phyloP scores from a whole-genome alignment of 2,888 invertebrate genomes.

The Plagiodera versicolora region DNA sequence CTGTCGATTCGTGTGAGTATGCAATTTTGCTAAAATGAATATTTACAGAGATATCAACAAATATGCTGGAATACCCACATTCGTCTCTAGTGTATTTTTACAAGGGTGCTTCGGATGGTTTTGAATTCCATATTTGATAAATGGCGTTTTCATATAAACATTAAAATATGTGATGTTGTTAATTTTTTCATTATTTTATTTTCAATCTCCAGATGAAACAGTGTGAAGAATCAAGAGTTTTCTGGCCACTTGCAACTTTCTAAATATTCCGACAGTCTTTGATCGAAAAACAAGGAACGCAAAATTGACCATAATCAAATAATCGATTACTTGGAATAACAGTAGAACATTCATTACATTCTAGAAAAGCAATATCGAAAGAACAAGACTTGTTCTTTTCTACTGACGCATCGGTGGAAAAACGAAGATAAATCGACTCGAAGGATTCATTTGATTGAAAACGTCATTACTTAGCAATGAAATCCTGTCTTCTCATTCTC shows the following conservation, averaged over 20 bases:
- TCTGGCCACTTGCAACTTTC: not conserved
- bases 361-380: not conserved
- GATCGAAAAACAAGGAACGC: conserved; percentile 8
- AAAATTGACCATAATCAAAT: not conserved
- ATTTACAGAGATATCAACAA: too few relatives aligned
- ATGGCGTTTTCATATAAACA: too few relatives aligned
- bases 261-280: not conserved
- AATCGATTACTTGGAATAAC: not conserved
- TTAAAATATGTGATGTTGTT: too few relatives aligned
- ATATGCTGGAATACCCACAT: too few relatives aligned
- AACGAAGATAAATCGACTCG: not conserved
- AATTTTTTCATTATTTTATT: too few relatives aligned
- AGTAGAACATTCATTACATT: not conserved
- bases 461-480: not conserved
- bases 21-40: too few relatives aligned
- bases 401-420: not conserved
- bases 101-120: too few relatives aligned
- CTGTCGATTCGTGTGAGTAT: too few relatives aligned
- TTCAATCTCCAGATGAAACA: too few relatives aligned
- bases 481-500: not conserved
- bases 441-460: conserved; percentile 8
- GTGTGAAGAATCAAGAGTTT: too few relatives aligned
- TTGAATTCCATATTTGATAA: too few relatives aligned
- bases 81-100: too few relatives aligned
- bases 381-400: not conserved